Conservation (phyloP, 2,888 invertebrate genomes). For the Nudaria mundana region DNA sequence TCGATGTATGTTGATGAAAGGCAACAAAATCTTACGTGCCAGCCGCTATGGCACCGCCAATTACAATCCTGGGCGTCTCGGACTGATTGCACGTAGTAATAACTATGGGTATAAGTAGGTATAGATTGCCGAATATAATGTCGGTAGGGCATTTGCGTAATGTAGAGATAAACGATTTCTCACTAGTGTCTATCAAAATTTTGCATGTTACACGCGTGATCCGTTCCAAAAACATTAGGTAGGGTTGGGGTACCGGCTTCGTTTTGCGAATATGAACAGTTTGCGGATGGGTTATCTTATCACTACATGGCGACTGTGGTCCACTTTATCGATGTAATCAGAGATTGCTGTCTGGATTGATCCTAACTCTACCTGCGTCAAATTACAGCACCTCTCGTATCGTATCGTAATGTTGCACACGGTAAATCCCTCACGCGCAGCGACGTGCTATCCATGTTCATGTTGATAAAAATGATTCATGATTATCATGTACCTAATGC, state of each 20-base stretch:
- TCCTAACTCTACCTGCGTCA: slow-evolving; percentile 1
- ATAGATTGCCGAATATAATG: no score
- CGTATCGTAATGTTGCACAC: slow-evolving; percentile 2
- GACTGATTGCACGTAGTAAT: no score
- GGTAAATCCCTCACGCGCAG: slow-evolving; percentile 1
- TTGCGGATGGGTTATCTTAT: slow-evolving; percentile 39
- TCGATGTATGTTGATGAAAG: no score
- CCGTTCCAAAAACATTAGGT: background rate
- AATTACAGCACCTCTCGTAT: background rate
- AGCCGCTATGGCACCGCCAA: no score
- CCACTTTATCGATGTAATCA: slow-evolving; percentile 30
- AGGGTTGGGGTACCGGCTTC: background rate
- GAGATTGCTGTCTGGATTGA: slow-evolving; percentile 33
- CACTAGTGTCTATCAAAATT: background rate
- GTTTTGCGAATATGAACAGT: slow-evolving; percentile 11
- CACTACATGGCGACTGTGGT: slow-evolving; percentile 27
- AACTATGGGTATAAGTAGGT: no score
- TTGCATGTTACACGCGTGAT: background rate
- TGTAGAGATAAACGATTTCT: no score
- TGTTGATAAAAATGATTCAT: slow-evolving; percentile 1
- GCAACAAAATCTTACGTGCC: no score
- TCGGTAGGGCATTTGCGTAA: no score
- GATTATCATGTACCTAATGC: background rate
- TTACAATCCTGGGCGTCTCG: no score
- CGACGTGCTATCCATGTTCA: background rate